Evolutionary conservation across 2,888 invertebrate species (phyloP).

Genomic region (Philereme transversata): DNA sequence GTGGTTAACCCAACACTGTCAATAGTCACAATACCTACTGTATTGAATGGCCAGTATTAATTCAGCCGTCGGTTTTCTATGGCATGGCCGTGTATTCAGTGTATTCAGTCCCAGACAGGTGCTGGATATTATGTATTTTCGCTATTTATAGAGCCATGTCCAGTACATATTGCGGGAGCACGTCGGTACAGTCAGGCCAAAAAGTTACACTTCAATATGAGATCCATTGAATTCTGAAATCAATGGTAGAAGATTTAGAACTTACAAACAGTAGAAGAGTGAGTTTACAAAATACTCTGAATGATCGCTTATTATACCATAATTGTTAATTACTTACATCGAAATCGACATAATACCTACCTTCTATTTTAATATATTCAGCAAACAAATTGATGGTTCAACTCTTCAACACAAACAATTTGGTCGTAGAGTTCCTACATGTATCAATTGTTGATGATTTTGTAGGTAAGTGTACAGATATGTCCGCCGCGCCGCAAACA

Average conservation of each 20-base stretch:
- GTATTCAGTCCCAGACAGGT: constrained; percentile 27
- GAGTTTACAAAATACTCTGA: no score
- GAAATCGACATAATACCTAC: no score
- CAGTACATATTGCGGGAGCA: constrained; percentile 11
- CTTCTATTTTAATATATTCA: no score
- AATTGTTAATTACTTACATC: no score
- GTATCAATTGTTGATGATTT: background rate
- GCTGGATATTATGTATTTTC: constrained; percentile 23
- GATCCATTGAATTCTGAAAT: no score
- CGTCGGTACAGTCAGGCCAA: constrained; percentile 11
- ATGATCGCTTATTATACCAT: no score
- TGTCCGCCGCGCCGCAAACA: constrained; percentile 41
- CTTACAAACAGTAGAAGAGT: no score
- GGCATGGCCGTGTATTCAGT: constrained; percentile 15
- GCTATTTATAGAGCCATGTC: constrained; percentile 31
- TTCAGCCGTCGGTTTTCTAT: constrained; percentile 16
- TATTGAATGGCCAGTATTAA: constrained; percentile 20
- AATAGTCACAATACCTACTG: constrained; percentile 7
- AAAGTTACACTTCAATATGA: background rate
- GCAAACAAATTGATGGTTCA: no score
- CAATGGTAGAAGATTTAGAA: no score
- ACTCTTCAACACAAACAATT: no score
- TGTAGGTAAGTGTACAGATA: constrained; percentile 12
- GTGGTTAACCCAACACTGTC: constrained; percentile 6
- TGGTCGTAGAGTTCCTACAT: no score